Conservation (phyloP, 2,797 vertebrate species). For the Gymnothorax javanicus region DNA sequence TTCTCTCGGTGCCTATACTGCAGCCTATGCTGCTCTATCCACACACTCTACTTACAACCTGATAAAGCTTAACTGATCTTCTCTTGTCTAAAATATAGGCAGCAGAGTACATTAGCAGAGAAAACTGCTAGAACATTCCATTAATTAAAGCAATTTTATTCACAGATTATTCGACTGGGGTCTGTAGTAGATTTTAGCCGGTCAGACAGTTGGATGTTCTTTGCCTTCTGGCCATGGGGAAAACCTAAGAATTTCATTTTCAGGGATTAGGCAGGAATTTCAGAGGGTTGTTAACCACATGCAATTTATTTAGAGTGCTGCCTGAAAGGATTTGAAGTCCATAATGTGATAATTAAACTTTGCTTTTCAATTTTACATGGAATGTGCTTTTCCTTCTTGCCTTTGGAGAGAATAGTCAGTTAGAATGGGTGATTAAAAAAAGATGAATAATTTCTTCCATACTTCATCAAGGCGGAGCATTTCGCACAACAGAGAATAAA, state of each 20-base stretch:
- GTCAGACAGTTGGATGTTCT: not conserved
- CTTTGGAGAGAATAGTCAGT: slow-evolving; percentile 19
- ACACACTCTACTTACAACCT: not conserved
- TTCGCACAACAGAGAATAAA: not conserved
- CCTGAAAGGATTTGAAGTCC: not conserved
- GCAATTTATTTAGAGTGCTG: slow-evolving; percentile 16
- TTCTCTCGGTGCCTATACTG: not conserved
- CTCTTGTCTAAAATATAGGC: not conserved
- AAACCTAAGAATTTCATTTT: slow-evolving; percentile 19
- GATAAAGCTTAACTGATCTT: not conserved
- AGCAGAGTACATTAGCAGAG: not conserved
- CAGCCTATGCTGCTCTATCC: not conserved
- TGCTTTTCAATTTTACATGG: slow-evolving; percentile 14
- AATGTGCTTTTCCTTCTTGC: not conserved
- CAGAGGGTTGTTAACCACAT: slow-evolving; percentile 20
- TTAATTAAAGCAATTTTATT: not conserved
- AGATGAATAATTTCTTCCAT: slow-evolving; percentile 6
- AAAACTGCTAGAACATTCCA: not conserved
- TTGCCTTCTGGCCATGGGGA: not conserved
- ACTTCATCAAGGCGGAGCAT: not conserved
- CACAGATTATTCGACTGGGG: slow-evolving; percentile 5
- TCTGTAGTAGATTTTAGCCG: not conserved
- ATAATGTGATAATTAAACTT: slow-evolving; percentile 18
- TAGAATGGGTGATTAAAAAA: not conserved
- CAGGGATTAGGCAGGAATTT: slow-evolving; percentile 11